phyloP scores from a whole-genome alignment of 1,140 invertebrate species.

The Zophobas atratus region DNA sequence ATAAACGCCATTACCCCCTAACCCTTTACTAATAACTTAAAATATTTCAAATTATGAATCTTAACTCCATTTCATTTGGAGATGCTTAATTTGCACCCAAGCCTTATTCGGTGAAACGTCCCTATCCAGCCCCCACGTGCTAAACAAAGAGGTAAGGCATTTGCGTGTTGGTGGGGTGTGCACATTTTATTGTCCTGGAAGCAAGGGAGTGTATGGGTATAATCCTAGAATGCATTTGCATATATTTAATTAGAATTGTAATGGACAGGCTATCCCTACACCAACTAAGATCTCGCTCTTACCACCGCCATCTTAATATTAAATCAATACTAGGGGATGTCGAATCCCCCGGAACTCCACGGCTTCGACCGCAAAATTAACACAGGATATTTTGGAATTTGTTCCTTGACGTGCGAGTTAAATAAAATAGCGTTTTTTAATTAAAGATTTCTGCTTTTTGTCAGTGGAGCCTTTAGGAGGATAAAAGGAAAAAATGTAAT shows the following conservation, averaged over 20 bases:
- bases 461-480: neutral
- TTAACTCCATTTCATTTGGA: slow-evolving; percentile 49
- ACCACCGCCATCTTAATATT: slow-evolving; percentile 55
- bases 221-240: slow-evolving; percentile 56
- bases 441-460: slow-evolving; percentile 13
- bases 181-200: slow-evolving; percentile 46
- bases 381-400: neutral
- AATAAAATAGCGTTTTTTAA: slow-evolving; percentile 4
- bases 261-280: slow-evolving; percentile 47
- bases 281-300: slow-evolving; percentile 55
- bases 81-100: slow-evolving; percentile 45
- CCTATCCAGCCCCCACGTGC: neutral
- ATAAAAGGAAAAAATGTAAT: slow-evolving; percentile 21
- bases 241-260: slow-evolving; percentile 57
- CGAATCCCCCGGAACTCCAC: slow-evolving; percentile 21
- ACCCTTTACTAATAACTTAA: slow-evolving; percentile 49
- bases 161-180: slow-evolving; percentile 35
- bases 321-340: slow-evolving; percentile 44
- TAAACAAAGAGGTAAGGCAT: slow-evolving; percentile 31
- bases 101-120: neutral
- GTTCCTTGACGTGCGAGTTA: neutral
- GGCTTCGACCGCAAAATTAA: slow-evolving; percentile 20
- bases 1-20: slow-evolving; percentile 45
- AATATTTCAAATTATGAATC: slow-evolving; percentile 50
- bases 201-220: slow-evolving; percentile 48